These are phyloP conservation scores for Leptinotarsa undecemlineata DNA, from an alignment of 1,140 invertebrate genomes.

Conservation along the genomic window DNA sequence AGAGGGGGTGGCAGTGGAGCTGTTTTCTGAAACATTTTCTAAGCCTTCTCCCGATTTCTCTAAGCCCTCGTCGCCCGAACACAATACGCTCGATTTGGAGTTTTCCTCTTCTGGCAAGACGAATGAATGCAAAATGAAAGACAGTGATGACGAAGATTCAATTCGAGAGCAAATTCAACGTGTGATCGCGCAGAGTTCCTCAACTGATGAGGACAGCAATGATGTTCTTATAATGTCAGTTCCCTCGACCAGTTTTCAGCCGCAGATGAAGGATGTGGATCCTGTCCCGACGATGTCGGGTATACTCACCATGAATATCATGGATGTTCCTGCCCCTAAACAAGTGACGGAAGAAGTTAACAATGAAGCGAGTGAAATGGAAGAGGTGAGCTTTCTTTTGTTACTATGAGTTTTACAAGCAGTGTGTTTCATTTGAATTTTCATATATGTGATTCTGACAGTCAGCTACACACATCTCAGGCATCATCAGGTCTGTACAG, in stretches of 20 bases:
- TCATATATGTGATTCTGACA: too few species aligned
- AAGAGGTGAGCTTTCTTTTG: constrained; percentile 2
- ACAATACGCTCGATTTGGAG: constrained; percentile 53
- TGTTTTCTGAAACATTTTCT: constrained; percentile 58
- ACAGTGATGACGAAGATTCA: constrained; percentile 58
- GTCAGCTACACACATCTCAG: too few species aligned
- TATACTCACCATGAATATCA: constrained; percentile 14
- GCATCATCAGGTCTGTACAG: too few species aligned
- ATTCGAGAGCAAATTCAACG: constrained; percentile 59
- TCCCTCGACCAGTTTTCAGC: constrained; percentile 39
- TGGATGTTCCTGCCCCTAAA: constrained; percentile 13
- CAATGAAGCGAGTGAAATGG: neutral
- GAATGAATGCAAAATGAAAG: constrained; percentile 56
- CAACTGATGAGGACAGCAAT: constrained; percentile 56
- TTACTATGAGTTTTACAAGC: too few species aligned
- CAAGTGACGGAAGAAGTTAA: constrained; percentile 17
- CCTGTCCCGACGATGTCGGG: constrained; percentile 9
- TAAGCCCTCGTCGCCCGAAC: constrained; percentile 40
- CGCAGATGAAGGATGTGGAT: constrained; percentile 34
- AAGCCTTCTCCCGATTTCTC: constrained; percentile 47
- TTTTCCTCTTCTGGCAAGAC: constrained; percentile 42
- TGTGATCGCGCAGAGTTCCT: constrained; percentile 53
- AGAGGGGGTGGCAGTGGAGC: constrained; percentile 59
- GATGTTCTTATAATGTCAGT: constrained; percentile 48
- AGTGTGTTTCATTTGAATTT: too few species aligned